Conservation (phyloP, 2,888 invertebrate species). For the Neoscelio sp. region DNA sequence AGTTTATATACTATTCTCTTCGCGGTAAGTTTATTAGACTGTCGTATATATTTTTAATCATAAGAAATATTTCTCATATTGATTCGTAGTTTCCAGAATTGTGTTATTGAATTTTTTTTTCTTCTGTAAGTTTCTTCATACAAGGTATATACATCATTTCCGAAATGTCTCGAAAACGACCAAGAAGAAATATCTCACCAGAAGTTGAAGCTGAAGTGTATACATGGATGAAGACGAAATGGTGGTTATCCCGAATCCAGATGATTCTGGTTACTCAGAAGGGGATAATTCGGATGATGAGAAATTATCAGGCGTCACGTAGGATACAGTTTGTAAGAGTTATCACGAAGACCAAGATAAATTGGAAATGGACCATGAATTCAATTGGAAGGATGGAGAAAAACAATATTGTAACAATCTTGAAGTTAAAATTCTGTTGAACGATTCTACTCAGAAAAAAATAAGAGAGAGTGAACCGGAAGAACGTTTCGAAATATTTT, state of each 20-base stretch:
- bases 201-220: slow-evolving; percentile 35
- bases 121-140: no score
- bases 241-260: slow-evolving; percentile 31
- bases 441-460: slow-evolving; percentile 9
- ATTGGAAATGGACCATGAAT: slow-evolving; percentile 47
- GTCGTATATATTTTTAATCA: no score
- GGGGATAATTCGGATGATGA: slow-evolving; percentile 13
- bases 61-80: background rate
- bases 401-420: slow-evolving; percentile 23
- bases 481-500: slow-evolving; percentile 63
- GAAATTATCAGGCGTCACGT: slow-evolving; percentile 13
- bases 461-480: slow-evolving; percentile 30
- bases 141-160: no score
- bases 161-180: slow-evolving; percentile 37
- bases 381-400: slow-evolving; percentile 45
- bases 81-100: background rate
- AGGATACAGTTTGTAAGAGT: background rate
- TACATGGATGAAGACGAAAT: slow-evolving; percentile 29
- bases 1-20: no score
- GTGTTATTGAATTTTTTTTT: no score
- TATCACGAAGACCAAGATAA: slow-evolving; percentile 48
- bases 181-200: slow-evolving; percentile 23
- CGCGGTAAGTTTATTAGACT: no score
- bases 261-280: slow-evolving; percentile 51
- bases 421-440: slow-evolving; percentile 43